A percentile compares a stretch with the other conserved stretches of the same genome.
phyloP scores from a whole-genome alignment of 1,140 invertebrate species.

The Aphaenogaster ashmeadi region DNA sequence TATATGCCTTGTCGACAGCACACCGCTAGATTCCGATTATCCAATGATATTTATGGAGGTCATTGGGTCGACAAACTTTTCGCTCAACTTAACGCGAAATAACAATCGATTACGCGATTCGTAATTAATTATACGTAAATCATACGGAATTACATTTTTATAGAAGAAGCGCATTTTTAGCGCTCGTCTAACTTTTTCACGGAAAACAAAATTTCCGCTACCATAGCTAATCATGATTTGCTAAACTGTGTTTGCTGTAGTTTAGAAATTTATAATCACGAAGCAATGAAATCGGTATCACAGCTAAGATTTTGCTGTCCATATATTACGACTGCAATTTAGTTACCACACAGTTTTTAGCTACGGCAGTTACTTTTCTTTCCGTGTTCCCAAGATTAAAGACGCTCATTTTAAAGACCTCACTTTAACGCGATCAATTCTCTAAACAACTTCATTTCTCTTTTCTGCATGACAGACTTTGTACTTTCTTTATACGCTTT shows the following conservation, averaged over 20 bases:
- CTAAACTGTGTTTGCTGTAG: too few relatives aligned
- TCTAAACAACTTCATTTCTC: background rate
- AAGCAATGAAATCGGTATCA: too few relatives aligned
- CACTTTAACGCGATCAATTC: background rate
- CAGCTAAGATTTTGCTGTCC: too few relatives aligned
- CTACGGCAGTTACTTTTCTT: too few relatives aligned
- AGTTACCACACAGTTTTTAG: too few relatives aligned
- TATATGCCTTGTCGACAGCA: background rate
- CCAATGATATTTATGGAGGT: slow-evolving; percentile 23
- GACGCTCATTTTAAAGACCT: too few relatives aligned
- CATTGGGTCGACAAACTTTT: slow-evolving; percentile 26
- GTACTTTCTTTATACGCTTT: background rate
- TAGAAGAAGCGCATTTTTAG: background rate
- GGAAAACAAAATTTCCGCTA: too few relatives aligned
- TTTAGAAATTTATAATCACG: too few relatives aligned
- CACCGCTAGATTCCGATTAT: slow-evolving; percentile 44
- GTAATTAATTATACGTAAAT: background rate
- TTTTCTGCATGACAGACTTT: background rate
- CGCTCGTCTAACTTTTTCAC: too few relatives aligned
- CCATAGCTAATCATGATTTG: too few relatives aligned
- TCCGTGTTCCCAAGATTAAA: too few relatives aligned
- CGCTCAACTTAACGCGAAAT: background rate
- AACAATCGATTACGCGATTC: background rate
- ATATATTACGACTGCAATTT: too few relatives aligned
- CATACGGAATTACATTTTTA: background rate